A percentile compares a stretch with the other conserved stretches of the same genome.
Conservation (phyloP, 2,113 vertebrate species). For the Oryzias melastigma region DNA sequence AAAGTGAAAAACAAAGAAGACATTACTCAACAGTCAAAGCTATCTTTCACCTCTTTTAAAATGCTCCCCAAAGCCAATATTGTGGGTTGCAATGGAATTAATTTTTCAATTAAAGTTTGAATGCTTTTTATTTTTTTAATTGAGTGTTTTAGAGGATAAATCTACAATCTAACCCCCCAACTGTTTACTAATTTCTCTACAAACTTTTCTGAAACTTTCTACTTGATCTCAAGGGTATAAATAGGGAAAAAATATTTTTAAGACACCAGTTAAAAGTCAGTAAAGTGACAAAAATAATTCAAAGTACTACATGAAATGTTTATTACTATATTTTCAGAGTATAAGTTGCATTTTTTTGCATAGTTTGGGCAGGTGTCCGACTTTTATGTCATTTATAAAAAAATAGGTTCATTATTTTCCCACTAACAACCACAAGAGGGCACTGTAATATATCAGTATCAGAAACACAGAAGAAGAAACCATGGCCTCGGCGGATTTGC, state of each 20-base stretch:
- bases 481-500: too few species aligned
- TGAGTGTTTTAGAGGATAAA: not conserved
- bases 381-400: too few species aligned
- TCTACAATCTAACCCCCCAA: too few species aligned
- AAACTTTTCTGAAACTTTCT: too few species aligned
- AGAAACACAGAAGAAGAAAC: too few species aligned
- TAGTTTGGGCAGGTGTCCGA: too few species aligned
- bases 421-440: too few species aligned
- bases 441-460: too few species aligned
- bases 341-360: not conserved
- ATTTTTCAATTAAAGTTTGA: not conserved
- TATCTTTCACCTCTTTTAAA: not conserved
- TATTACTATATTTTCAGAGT: not conserved
- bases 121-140: not conserved
- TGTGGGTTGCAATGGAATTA: not conserved
- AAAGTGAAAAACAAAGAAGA: not conserved
- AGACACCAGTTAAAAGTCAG: not conserved
- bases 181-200: too few species aligned
- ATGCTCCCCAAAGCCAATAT: not conserved
- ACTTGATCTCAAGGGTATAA: not conserved
- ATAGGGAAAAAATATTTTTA: not conserved
- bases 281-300: not conserved
- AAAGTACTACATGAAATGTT: not conserved
- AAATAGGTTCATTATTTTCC: too few species aligned
- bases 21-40: conserved; percentile 16